Conservation (phyloP, 2,888 invertebrate genomes). For the Ceriagrion tenellum region DNA sequence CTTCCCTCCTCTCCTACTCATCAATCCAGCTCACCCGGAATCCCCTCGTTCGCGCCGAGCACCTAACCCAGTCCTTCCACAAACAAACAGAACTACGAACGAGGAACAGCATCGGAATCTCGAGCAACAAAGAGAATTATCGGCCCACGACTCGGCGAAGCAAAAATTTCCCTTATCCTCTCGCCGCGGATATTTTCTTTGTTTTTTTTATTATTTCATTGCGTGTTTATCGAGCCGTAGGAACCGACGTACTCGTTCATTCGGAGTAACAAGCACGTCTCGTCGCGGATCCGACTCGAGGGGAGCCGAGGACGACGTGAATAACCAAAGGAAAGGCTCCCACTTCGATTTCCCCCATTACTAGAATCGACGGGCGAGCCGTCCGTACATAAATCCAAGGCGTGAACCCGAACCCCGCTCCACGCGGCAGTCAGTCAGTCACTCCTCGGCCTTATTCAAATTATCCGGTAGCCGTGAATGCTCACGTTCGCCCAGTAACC, state of each 20-base stretch:
- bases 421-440: background rate
- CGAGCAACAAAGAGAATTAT: background rate
- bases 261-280: background rate
- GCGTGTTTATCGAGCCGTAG: background rate
- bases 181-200: background rate
- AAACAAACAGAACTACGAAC: background rate
- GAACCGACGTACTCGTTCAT: background rate
- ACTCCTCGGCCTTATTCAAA: background rate
- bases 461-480: background rate
- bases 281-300: background rate
- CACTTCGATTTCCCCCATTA: background rate
- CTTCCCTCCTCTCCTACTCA: background rate
- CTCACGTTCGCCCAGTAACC: background rate
- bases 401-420: background rate
- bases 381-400: no score
- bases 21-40: background rate
- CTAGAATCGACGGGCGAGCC: background rate
- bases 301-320: background rate
- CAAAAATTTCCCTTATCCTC: background rate
- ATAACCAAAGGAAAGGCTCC: background rate
- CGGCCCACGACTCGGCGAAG: background rate
- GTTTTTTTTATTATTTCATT: background rate
- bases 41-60: background rate
- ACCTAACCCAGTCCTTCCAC: background rate
- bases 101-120: background rate